phyloP scores from a whole-genome alignment of 2,113 vertebrate genomes.

The Piprites chloris region DNA sequence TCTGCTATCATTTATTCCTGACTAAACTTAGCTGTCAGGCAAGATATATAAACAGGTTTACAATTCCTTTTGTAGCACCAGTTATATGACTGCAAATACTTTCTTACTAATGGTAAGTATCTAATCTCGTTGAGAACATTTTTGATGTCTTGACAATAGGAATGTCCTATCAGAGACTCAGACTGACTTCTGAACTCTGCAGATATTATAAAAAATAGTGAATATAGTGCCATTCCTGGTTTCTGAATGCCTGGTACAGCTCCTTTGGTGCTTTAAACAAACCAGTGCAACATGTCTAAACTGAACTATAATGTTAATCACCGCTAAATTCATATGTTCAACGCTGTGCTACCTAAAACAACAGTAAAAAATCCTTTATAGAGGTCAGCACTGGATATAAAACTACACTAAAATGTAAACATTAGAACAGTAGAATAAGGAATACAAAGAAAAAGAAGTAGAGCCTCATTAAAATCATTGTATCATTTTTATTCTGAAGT shows the following conservation, averaged over 20 bases:
- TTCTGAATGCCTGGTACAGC: neutral
- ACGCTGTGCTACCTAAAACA: neutral
- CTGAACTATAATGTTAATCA: neutral
- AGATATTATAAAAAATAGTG: neutral
- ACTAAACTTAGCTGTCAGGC: neutral
- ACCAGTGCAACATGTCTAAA: neutral
- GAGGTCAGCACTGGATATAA: neutral
- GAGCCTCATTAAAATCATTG: neutral
- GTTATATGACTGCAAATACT: neutral
- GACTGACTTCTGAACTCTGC: neutral
- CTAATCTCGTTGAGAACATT: neutral
- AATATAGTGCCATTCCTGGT: neutral
- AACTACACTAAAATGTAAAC: neutral
- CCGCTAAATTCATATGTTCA: neutral
- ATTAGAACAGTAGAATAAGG: neutral
- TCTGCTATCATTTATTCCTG: neutral
- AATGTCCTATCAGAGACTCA: neutral
- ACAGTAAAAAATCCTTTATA: neutral
- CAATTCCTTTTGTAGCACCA: neutral
- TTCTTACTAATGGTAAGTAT: neutral
- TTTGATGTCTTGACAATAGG: neutral
- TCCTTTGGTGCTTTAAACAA: neutral
- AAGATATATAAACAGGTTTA: neutral
- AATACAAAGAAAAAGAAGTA: neutral
- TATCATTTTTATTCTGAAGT: neutral